phyloP scores from a whole-genome alignment of 2,888 invertebrate genomes.

The Chamaedrilus cognettii region DNA sequence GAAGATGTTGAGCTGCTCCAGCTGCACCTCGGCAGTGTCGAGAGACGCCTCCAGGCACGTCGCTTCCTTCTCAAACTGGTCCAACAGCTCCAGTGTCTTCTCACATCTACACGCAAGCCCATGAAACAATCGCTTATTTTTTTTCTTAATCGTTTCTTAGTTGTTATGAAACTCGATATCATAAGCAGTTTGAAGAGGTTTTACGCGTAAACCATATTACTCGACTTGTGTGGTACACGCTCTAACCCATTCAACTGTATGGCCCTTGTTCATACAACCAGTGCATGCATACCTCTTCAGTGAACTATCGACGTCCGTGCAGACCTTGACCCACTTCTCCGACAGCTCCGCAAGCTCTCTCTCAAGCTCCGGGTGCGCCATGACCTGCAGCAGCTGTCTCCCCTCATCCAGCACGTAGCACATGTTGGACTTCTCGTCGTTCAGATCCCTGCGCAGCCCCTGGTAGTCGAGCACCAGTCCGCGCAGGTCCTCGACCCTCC shows the following conservation, averaged over 20 bases:
- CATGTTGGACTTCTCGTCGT: conserved; percentile 48
- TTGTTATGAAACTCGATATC: too few relatives aligned
- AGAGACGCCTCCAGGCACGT: conserved; percentile 51
- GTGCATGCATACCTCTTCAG: conserved; percentile 44
- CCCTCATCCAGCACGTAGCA: conserved; percentile 50
- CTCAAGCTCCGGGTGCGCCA: conserved; percentile 50
- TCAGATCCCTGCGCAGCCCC: conserved; percentile 46
- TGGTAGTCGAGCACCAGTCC: conserved; percentile 44
- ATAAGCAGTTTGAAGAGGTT: too few relatives aligned
- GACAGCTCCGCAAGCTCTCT: conserved; percentile 46
- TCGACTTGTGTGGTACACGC: too few relatives aligned
- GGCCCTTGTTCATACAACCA: too few relatives aligned
- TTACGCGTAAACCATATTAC: too few relatives aligned
- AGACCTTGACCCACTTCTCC: conserved; percentile 52
- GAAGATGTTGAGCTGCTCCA: background rate
- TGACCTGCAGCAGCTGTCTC: conserved; percentile 49
- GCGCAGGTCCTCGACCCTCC: conserved; percentile 40
- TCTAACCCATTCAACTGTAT: too few relatives aligned
- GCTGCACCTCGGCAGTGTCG: background rate
- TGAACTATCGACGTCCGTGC: conserved; percentile 45
- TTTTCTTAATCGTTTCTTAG: too few relatives aligned
- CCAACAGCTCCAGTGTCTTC: conserved; percentile 49
- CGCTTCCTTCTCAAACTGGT: conserved; percentile 51
- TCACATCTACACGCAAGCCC: conserved; percentile 43
- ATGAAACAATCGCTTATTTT: too few relatives aligned